phyloP scores from a whole-genome alignment of 2,888 invertebrate genomes.

The Agonopterix subpropinquella region DNA sequence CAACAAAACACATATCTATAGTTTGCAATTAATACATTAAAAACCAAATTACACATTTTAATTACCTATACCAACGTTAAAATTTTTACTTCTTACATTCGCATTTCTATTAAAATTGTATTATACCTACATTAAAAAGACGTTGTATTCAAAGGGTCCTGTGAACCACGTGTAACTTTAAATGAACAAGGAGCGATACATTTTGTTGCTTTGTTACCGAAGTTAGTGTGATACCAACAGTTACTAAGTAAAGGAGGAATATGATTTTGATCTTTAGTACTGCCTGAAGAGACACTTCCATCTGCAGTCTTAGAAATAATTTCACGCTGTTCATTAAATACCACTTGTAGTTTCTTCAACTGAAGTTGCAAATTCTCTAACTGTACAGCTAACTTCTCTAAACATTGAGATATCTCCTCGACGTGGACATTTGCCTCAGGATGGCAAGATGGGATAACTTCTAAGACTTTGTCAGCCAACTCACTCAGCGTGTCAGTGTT shows the following conservation, averaged over 20 bases:
- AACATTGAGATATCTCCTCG: background rate
- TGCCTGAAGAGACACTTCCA: too few relatives aligned
- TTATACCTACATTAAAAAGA: background rate
- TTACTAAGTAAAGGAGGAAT: too few relatives aligned
- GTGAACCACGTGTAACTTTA: background rate
- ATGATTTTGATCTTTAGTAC: too few relatives aligned
- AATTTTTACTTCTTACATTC: too few relatives aligned
- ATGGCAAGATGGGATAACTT: background rate
- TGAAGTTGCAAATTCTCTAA: background rate
- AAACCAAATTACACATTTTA: too few relatives aligned
- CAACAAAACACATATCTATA: too few relatives aligned
- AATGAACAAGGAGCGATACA: conserved; percentile 1
- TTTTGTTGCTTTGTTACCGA: background rate
- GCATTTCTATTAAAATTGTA: too few relatives aligned
- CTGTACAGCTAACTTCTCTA: background rate
- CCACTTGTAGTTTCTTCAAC: background rate
- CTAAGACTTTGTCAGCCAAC: conserved; percentile 1
- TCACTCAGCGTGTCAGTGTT: background rate
- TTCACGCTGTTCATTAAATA: background rate
- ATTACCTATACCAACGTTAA: too few relatives aligned
- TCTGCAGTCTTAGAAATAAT: background rate
- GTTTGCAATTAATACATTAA: too few relatives aligned
- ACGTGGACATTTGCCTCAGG: background rate
- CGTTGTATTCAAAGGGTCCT: background rate
- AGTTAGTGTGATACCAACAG: conserved; percentile 3